These are phyloP conservation scores for Syngnathus typhle DNA, from an alignment of 2,113 vertebrate genomes.

Conservation along the genomic window DNA sequence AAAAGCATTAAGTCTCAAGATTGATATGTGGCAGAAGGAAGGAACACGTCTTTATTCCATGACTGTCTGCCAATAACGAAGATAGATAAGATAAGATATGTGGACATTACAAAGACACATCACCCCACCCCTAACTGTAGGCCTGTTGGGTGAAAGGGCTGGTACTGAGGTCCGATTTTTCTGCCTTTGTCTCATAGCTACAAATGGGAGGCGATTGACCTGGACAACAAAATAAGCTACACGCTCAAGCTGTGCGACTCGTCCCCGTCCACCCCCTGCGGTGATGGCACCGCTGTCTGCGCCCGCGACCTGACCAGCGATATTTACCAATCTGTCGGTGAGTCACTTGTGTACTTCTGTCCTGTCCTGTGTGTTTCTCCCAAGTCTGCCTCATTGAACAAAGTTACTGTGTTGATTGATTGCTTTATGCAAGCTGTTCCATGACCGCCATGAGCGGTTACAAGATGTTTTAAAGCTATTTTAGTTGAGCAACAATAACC, in stretches of 20 bases:
- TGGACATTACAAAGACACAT: no score
- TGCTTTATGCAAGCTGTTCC: not conserved
- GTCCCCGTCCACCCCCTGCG: slow-evolving; percentile 65
- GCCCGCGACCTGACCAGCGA: slow-evolving; percentile 43
- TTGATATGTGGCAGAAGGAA: no score
- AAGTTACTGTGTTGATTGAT: not conserved
- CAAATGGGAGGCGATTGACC: slow-evolving; percentile 85
- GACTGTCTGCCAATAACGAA: no score
- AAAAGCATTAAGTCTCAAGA: no score
- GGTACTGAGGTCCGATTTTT: no score
- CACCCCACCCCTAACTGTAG: no score
- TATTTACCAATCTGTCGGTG: slow-evolving; percentile 73
- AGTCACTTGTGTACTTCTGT: slow-evolving; percentile 53
- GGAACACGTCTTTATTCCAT: no score
- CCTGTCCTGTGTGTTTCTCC: not conserved
- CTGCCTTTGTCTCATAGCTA: slow-evolving; percentile 64
- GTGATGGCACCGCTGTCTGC: slow-evolving; percentile 70
- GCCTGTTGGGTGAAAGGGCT: no score
- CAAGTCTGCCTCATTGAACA: not conserved
- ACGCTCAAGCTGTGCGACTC: slow-evolving; percentile 77
- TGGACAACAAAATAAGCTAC: slow-evolving; percentile 73
- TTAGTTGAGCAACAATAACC: not conserved
- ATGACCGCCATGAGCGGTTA: slow-evolving; percentile 5
- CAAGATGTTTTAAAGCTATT: slow-evolving; percentile 3
- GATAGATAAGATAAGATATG: no score